Evolutionary conservation across 2,797 vertebrate genomes (phyloP).

Genomic region (Enteromius afrohamiltoni): DNA sequence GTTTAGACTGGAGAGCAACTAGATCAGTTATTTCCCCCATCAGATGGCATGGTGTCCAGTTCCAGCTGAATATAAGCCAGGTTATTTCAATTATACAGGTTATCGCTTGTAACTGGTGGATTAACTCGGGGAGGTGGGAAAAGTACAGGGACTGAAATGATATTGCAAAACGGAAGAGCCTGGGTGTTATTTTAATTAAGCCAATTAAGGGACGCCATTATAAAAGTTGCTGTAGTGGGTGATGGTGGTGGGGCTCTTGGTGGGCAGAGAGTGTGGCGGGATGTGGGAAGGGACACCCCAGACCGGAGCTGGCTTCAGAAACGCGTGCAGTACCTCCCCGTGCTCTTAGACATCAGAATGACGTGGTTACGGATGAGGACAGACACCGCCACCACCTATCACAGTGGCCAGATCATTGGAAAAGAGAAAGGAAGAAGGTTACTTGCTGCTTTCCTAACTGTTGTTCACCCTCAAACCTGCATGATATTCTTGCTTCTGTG

Average conservation of each 20-base stretch:
- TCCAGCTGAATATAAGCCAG: slow-evolving; percentile 11
- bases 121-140: slow-evolving; percentile 12
- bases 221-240: background rate
- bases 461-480: background rate
- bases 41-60: background rate
- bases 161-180: slow-evolving; percentile 11
- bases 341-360: slow-evolving; percentile 62
- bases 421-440: slow-evolving; percentile 41
- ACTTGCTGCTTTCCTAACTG: background rate
- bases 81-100: slow-evolving; percentile 23
- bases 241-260: slow-evolving; percentile 6
- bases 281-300: slow-evolving; percentile 6
- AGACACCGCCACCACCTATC: slow-evolving; percentile 61
- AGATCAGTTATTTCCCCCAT: slow-evolving; percentile 13
- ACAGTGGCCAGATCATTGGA: slow-evolving; percentile 32
- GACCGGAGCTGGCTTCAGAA: slow-evolving; percentile 60
- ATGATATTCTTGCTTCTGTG: background rate
- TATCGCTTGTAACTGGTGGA: slow-evolving; percentile 16
- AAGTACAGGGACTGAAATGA: slow-evolving; percentile 1
- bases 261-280: slow-evolving; percentile 6
- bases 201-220: slow-evolving; percentile 44
- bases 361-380: slow-evolving; percentile 65
- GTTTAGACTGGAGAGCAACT: slow-evolving; percentile 10
- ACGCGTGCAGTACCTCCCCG: slow-evolving; percentile 68
- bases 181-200: slow-evolving; percentile 48